Conservation (phyloP, 2,113 vertebrate genomes). For the human region DNA sequence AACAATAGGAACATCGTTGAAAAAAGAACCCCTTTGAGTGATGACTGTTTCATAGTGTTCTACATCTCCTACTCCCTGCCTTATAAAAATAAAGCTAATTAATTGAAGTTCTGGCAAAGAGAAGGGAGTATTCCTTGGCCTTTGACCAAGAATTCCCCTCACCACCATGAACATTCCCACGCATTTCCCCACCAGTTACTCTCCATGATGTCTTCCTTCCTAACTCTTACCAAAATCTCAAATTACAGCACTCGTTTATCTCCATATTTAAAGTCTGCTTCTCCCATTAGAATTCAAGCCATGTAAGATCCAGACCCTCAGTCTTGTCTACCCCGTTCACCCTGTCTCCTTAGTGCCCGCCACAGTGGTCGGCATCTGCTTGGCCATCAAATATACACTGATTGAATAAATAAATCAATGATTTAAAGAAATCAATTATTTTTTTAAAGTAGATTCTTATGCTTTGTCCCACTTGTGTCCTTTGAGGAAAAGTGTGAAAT, state of each 20-base stretch:
- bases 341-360: not conserved
- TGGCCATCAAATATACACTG: not conserved
- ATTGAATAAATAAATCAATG: not conserved
- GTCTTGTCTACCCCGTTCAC: not conserved
- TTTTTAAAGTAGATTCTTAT: not conserved
- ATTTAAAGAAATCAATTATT: not conserved
- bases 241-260: not conserved
- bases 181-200: not conserved
- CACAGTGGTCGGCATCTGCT: not conserved
- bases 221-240: too few relatives aligned
- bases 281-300: not conserved
- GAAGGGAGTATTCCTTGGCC: slow-evolving; percentile 45
- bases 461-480: not conserved
- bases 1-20: not conserved
- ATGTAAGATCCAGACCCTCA: rapidly evolving
- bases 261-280: not conserved
- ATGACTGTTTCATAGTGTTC: not conserved
- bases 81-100: slow-evolving; percentile 54
- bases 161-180: not conserved
- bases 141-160: slow-evolving; percentile 7
- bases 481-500: not conserved
- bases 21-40: not conserved
- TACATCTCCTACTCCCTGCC: slow-evolving; percentile 7
- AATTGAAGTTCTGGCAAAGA: slow-evolving; percentile 33
- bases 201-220: not conserved